Conservation (phyloP, 2,797 vertebrate genomes). For the Bufotes viridis region DNA sequence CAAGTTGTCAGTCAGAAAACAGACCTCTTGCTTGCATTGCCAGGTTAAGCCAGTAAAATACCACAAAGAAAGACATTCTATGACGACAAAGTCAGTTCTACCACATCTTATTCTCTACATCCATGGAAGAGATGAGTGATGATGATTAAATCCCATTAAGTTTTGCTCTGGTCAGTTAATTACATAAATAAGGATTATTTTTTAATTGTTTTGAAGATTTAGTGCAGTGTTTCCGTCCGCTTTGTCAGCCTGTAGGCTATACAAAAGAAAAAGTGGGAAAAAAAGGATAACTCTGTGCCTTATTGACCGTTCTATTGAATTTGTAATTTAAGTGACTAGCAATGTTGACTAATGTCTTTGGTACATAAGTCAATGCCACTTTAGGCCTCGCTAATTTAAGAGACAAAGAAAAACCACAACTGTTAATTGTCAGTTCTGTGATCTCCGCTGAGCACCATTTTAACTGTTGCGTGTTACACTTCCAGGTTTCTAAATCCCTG, state of each 20-base stretch:
- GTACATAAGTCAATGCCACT: conserved; percentile 50
- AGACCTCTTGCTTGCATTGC: neutral
- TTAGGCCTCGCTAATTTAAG: conserved; percentile 32
- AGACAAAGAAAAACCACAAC: conserved; percentile 37
- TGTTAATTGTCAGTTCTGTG: conserved; percentile 26
- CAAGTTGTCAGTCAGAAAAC: too few species aligned
- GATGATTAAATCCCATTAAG: conserved; percentile 3
- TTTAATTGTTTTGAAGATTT: neutral
- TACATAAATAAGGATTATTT: conserved; percentile 27
- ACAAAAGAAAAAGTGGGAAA: neutral
- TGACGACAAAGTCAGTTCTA: too few species aligned
- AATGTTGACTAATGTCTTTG: conserved; percentile 29
- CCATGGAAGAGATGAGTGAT: neutral
- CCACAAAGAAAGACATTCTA: neutral
- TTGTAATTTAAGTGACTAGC: conserved; percentile 41
- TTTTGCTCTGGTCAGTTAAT: conserved; percentile 24
- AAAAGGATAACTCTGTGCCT: conserved; percentile 1
- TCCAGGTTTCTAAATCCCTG: neutral
- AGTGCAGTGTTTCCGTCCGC: neutral
- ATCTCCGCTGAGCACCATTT: neutral
- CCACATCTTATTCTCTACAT: neutral
- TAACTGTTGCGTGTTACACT: neutral
- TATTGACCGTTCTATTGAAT: conserved; percentile 42
- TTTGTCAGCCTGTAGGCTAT: neutral
- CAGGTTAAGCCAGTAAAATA: neutral